Base-by-base conservation (phyloP, 2,888 invertebrate species). In the Linnaemya vulpina region DNA sequence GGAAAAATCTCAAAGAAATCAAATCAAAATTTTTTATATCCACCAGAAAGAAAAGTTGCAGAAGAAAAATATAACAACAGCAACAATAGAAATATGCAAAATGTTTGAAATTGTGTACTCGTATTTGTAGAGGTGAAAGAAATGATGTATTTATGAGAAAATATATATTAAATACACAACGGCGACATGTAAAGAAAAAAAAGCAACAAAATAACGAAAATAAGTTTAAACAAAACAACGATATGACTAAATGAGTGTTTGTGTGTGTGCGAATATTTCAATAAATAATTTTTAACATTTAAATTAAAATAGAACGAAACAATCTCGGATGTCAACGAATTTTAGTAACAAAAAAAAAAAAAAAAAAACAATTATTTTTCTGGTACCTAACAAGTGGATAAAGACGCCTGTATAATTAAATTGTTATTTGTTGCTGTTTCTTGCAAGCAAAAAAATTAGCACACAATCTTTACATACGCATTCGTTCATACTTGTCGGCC, bases 81-180 rank as follows among this genome's bases (percentile, higher is more conserved):
- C 77, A 76, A 82, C 67, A 70, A 70, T 25, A 62, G 10, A 53
- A 17, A 53, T 65, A 53, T 63, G 43, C 30, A 65, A n/a, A 9
- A 35, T 78, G 62, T 70, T 43, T 46, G 25, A 53, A 53, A 60
- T 51, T 67, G 38, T 73, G 60, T 74, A 62, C 60, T n/a, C 49
- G 65, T 65, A 58, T 40, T 74, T 60, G 51, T 60, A n/a, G n/a
- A n/a, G n/a, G n/a, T n/a, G n/a, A n/a, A 67, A 80, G 46, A 74
- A 80, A 68, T 73, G 73, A 68, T 73, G 73, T 74, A 53, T 13
- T 15, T 58, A 17, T 22, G 22, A 15, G 49, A 60, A 73, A 49
- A 43, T 17, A 51, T 10, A 35, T 62, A 25, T 70, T 40, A 40
- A 70, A 77, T 40, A 70, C 38, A 68, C 51, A 80, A 67, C 63